Base-by-base conservation (phyloP, 2,888 invertebrate genomes). In the Stenodera caucasica region DNA sequence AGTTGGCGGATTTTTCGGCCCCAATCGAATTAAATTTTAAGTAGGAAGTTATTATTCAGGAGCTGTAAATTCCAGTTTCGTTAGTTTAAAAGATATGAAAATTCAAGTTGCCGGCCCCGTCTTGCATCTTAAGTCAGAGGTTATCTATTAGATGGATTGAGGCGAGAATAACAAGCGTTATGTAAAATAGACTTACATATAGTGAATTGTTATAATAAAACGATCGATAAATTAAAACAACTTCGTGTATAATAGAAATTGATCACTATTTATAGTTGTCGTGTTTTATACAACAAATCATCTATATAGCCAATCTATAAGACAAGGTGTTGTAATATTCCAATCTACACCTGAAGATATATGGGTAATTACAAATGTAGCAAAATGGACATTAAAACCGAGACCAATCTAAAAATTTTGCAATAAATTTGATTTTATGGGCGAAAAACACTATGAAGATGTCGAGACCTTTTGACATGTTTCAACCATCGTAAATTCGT, bases 341-440 rank as follows among this genome's bases (percentile, higher is more conserved):
- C 62, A 55, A 45, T 68, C 68, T 53, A 49, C 67, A 67, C 67
- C 63, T 67, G 12, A 66, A 60, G 67, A 67, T 67, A 68, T 68
- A 68, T 57, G 62, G 55, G 57, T 64, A 61, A 65, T 67, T 66
- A 64, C 53, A 60, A 55, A 59, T 12, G 54, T 52, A 49, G 49
- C 51, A 60, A 67, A 67, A 67, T 35, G 59, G 56, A 49, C 61
- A 63, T 64, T 45, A 68, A 69, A 68, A 60, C 66, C 61, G 66
- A 65, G 66, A 67, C 64, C 68, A 66, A 67, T 69, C 63, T 57
- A 60, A 59, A 62, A 61, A 65, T 68, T 66, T 65, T 59, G 69
- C 64, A 68, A 65, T 70, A 69, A 70, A 70, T 68, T 61, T 53
- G 51, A 55, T 66, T 70, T 70, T 70, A 70, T 63, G 67, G 62